Base-by-base conservation (phyloP, 2,888 invertebrate genomes). In the Parascotia fuliginaria region DNA sequence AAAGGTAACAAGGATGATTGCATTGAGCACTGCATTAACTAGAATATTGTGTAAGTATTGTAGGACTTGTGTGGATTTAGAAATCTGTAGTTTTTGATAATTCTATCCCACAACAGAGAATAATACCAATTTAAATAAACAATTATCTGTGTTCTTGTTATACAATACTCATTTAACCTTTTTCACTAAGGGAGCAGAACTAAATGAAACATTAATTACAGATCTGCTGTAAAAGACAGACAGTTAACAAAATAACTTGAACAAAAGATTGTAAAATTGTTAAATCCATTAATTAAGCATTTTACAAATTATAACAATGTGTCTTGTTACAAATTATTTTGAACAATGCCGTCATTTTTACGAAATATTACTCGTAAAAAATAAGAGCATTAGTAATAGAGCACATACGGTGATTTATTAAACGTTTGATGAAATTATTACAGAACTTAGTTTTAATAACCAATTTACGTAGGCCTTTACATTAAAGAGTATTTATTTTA, bases 371-470 rank as follows among this genome's bases (percentile, higher is more conserved):
- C 32, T 39, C 42, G 42, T 43, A 54, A 56, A 59, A 55, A 65
- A 62, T 65, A 67, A 37, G 33, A 58, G 37, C 42, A 53, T 42
- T 50, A 42, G 41, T 45, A 63, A 71, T 53, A 60, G 45, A 38
- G 48, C 36, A 42, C 47, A 43, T 47, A 48, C 11, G 54, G 59
- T 69, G 56, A 72, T 65, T 65, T 71, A 79, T 77, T 73, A 68
- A 70, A 65, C 45, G 58, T 56, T 70, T 75, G 64, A 73, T 65
- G 70, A 74, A 75, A 74, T 70, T 56, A 65, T 57, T 55, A 55
- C 67, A 63, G 63, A 68, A 55, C 53, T 50, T 57, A 44, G 34
- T 55, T 59, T 49, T 47, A 53, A 64, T 42, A 36, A 32, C 81
- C 75, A 83, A 31, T 49, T 1, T 66, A 61, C 22, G 7, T 33